A percentile compares a stretch with the other conserved stretches of the same genome.
These are phyloP conservation scores for Monopterus albus DNA, from an alignment of 2,113 vertebrate species.

Conservation along the genomic window DNA sequence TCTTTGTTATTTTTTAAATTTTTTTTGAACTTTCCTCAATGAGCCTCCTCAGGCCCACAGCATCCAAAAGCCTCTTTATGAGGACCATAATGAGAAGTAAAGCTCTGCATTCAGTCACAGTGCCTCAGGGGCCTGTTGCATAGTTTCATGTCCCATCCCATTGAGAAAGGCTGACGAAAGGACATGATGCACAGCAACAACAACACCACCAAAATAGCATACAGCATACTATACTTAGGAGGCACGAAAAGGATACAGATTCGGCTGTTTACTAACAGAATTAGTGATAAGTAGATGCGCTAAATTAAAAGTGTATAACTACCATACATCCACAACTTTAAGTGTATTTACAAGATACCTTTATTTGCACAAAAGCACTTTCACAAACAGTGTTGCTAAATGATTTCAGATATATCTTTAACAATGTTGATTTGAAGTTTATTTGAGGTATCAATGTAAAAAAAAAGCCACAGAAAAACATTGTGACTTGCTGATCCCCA, in stretches of 20 bases:
- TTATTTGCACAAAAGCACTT: background rate
- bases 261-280: background rate
- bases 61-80: conserved; percentile 68
- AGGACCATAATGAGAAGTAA: conserved; percentile 68
- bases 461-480: background rate
- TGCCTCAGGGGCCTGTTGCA: conserved; percentile 59
- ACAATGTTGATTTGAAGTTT: background rate
- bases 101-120: conserved; percentile 62
- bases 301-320: background rate
- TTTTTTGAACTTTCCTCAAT: conserved; percentile 28
- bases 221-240: conserved; percentile 52
- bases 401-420: background rate
- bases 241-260: conserved; percentile 1
- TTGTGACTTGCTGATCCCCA: background rate
- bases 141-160: conserved; percentile 58
- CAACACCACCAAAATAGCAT: conserved; percentile 29
- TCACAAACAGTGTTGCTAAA: background rate
- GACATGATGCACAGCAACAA: conserved; percentile 40
- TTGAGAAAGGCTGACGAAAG: conserved; percentile 58
- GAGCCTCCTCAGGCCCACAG: conserved; percentile 32
- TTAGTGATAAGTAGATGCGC: background rate
- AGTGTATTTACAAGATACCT: background rate
- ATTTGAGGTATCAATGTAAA: background rate
- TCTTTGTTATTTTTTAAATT: too few relatives aligned
- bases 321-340: background rate